Evolutionary conservation across 2,113 vertebrate species (phyloP), one percentile per base, ranked within the genome.

Genomic region (Siniperca chuatsi): DNA sequence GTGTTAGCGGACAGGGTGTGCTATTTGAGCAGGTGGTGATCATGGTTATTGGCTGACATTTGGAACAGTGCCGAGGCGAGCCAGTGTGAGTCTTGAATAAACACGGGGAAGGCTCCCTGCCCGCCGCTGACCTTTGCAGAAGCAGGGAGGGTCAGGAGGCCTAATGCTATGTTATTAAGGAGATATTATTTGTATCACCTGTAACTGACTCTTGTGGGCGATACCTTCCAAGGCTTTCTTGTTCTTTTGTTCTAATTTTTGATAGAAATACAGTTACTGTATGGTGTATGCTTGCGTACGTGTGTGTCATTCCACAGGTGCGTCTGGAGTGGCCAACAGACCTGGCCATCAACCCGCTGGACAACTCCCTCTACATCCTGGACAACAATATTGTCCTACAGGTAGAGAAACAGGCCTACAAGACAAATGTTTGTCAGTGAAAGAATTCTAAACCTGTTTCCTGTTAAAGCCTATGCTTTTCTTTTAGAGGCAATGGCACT

Each of bases 301-400:
- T 58, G 37, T 76, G 75, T 85, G 40, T 82, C 11, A 3, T 37
- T 79, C 18, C 10, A 60, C 93, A 99, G 98, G 98, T 99, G 62
- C 96, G 98, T 33, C 95, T 99, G 81, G 98, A 99, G 91, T 99
- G 97, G 97, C 98, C 98, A 4, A 99, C 98, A 79, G 98, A 99
- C 90, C 97, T 99, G 73, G 96, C 97, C 0, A 95, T 99, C 87
- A 99, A 98, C 92, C 98, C 98, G 0, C 91, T 99, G 83, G 98
- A 99, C 95, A 98, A 99, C 86, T 99, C 98, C 0, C 95, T 99
- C 50, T 99, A 98, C 55, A 96, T 99, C 67, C 96, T 99, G 84
- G 98, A 99, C 96, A 99, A 98, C 95, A 99, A 99, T 93, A 98
- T 99, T 2, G 98, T 99, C 57, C 96, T 99, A 21, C 98, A 99